phyloP scores from a whole-genome alignment of 2,113 vertebrate genomes.

The Nematolebias whitei region DNA sequence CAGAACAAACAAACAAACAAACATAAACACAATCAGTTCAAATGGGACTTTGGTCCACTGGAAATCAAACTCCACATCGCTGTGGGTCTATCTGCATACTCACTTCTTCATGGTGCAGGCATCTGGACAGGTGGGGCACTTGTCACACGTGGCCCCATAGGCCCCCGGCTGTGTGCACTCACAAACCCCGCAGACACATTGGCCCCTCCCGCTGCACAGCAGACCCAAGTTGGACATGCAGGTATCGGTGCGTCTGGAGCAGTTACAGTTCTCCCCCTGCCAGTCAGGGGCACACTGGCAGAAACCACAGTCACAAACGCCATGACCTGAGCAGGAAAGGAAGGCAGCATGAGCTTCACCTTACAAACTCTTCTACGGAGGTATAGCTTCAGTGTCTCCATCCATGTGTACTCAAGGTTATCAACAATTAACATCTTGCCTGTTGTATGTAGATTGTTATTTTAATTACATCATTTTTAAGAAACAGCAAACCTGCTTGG shows the following conservation, averaged over 20 bases:
- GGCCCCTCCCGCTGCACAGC: slow-evolving; percentile 91
- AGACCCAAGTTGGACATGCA: slow-evolving; percentile 92
- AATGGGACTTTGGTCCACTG: neutral
- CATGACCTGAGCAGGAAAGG: slow-evolving; percentile 83
- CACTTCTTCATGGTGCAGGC: slow-evolving; percentile 98
- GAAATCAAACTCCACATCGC: neutral
- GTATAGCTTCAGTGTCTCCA: too few species aligned
- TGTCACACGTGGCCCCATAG: slow-evolving; percentile 93
- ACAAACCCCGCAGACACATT: slow-evolving; percentile 91
- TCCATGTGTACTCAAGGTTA: too few species aligned
- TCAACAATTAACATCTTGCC: too few species aligned
- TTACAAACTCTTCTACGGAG: too few species aligned
- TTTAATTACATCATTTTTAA: too few species aligned
- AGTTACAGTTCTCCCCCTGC: slow-evolving; percentile 95
- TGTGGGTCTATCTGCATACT: slow-evolving; percentile 12
- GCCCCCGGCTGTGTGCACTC: slow-evolving; percentile 94
- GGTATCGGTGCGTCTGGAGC: slow-evolving; percentile 90
- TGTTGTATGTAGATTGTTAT: too few species aligned
- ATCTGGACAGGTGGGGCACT: slow-evolving; percentile 94
- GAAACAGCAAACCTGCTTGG: too few species aligned
- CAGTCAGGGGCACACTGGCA: slow-evolving; percentile 92
- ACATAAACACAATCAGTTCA: neutral
- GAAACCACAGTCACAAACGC: slow-evolving; percentile 92
- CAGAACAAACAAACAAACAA: neutral
- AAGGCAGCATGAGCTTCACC: too few species aligned